These are phyloP conservation scores for Sebastes minor DNA, from an alignment of 2,797 vertebrate genomes.

Conservation along the genomic window DNA sequence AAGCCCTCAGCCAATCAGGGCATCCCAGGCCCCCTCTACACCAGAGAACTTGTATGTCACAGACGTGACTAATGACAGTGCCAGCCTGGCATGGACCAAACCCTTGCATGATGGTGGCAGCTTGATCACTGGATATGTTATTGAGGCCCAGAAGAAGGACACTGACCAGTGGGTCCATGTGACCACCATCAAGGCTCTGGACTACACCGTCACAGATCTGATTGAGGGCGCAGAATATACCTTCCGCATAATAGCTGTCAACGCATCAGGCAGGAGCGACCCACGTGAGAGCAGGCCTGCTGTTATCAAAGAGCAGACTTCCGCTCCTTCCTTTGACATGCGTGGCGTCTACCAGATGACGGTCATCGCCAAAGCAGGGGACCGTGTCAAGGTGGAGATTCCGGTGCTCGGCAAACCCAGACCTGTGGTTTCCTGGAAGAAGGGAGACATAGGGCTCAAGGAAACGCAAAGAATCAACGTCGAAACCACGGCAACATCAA, in stretches of 20 bases:
- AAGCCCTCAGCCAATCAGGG: constrained; percentile 92
- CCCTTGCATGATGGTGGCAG: constrained; percentile 94
- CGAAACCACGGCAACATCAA: constrained; percentile 93
- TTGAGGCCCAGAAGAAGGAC: constrained; percentile 96
- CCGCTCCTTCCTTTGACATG: constrained; percentile 92
- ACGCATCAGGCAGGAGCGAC: constrained; percentile 95
- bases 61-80: constrained; percentile 90
- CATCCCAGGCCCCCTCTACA: constrained; percentile 92
- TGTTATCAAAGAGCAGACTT: constrained; percentile 92
- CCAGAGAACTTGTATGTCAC: constrained; percentile 96
- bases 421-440: constrained; percentile 96
- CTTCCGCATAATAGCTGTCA: constrained; percentile 98
- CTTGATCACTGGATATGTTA: constrained; percentile 96
- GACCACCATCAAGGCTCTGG: constrained; percentile 91
- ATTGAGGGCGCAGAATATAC: constrained; percentile 94
- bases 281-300: constrained; percentile 95
- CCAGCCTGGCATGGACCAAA: constrained; percentile 96
- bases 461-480: constrained; percentile 96
- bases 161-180: constrained; percentile 93
- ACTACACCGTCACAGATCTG: constrained; percentile 91
- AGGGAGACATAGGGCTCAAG: constrained; percentile 87
- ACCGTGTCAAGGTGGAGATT: constrained; percentile 97
- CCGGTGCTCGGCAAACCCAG: constrained; percentile 95
- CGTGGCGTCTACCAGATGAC: constrained; percentile 93
- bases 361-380: constrained; percentile 93